Evolutionary conservation across 2,113 vertebrate genomes (phyloP).

Genomic region (Syrrhaptes paradoxus): DNA sequence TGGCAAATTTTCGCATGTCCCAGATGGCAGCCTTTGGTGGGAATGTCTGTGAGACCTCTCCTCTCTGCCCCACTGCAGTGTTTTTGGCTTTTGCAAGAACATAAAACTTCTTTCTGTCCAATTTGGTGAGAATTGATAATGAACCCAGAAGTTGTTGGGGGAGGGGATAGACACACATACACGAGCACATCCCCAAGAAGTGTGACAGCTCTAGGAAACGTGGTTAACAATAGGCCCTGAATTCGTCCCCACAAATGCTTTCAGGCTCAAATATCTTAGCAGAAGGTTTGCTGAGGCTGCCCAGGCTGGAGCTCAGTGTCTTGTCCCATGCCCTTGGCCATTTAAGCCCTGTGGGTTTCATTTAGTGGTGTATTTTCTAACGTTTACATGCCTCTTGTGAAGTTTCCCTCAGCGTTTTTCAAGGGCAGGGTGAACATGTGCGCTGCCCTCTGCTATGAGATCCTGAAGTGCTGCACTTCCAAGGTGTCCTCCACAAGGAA

Average conservation of each 20-base stretch:
- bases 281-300: background rate
- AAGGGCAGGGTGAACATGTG: slow-evolving; percentile 95
- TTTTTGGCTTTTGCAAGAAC: background rate
- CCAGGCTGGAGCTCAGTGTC: background rate
- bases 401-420: slow-evolving; percentile 94
- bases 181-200: background rate
- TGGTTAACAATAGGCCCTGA: background rate
- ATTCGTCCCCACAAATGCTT: background rate
- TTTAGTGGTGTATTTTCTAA: background rate
- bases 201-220: background rate
- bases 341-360: background rate
- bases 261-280: background rate
- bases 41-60: background rate
- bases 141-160: background rate
- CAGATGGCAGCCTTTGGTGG: background rate
- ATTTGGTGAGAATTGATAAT: background rate
- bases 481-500: slow-evolving; percentile 88
- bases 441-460: slow-evolving; percentile 92
- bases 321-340: background rate
- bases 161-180: background rate
- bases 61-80: background rate
- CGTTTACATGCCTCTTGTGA: background rate
- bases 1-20: accelerated
- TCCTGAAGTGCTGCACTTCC: slow-evolving; percentile 95
- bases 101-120: background rate